Evolutionary conservation across 2,888 invertebrate species (phyloP).

Genomic region (Troides oblongomaculatus): DNA sequence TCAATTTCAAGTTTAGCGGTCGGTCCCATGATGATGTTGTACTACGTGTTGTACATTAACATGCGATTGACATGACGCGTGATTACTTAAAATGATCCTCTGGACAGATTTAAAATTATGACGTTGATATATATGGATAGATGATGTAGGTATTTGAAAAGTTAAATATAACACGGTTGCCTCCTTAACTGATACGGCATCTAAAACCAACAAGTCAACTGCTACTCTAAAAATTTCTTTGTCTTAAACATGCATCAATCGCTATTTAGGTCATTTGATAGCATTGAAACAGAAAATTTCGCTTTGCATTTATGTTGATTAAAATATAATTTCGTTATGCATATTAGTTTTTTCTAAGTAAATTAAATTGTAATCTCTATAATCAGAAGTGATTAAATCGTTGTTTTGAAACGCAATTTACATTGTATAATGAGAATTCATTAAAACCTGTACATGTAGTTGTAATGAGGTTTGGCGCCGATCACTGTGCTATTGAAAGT

Average conservation of each 20-base stretch:
- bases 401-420: neutral
- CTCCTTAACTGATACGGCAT: constrained; percentile 15
- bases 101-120: no score
- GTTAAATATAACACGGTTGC: constrained; percentile 14
- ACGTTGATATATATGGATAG: no score
- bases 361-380: neutral
- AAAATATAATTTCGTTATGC: neutral
- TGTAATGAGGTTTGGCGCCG: no score
- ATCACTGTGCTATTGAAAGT: neutral
- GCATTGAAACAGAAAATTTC: constrained; percentile 28
- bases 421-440: neutral
- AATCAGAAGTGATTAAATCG: neutral
- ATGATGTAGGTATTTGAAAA: neutral
- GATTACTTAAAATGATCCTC: no score
- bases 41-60: no score
- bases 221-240: constrained; percentile 11
- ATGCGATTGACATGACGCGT: no score
- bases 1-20: no score
- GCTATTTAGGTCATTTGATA: constrained; percentile 38
- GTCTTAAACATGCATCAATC: constrained; percentile 32
- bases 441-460: neutral
- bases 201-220: constrained; percentile 2
- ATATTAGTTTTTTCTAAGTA: neutral
- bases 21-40: no score
- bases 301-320: neutral